Evolutionary conservation across 2,888 invertebrate genomes (phyloP).

Genomic region (Exephanes ischioxanthus): DNA sequence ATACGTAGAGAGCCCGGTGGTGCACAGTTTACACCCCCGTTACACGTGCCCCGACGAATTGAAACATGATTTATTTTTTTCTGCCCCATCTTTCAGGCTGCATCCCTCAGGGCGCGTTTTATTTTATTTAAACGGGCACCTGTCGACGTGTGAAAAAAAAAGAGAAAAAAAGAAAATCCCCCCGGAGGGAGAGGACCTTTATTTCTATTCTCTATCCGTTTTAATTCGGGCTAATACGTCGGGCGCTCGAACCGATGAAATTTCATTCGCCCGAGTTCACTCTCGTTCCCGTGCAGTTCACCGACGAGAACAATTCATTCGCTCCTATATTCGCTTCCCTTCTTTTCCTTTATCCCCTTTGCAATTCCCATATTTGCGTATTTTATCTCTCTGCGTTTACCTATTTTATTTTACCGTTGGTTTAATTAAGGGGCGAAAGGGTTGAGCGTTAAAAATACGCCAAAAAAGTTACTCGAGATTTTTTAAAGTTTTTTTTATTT

Average conservation of each 20-base stretch:
- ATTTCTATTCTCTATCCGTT: constrained; percentile 37
- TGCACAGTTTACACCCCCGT: constrained; percentile 56
- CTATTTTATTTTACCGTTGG: neutral
- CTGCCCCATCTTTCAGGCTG: constrained; percentile 21
- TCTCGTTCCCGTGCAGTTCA: constrained; percentile 14
- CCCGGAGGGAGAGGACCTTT: constrained; percentile 42
- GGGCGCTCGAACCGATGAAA: constrained; percentile 38
- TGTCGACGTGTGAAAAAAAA: constrained; percentile 35
- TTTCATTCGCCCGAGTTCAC: constrained; percentile 43
- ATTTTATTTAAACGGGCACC: constrained; percentile 43
- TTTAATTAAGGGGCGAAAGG: neutral
- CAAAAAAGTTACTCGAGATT: neutral
- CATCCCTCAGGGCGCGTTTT: constrained; percentile 43
- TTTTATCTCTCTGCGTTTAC: neutral
- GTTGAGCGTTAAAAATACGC: neutral
- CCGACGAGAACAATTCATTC: constrained; percentile 49
- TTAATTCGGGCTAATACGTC: constrained; percentile 56
- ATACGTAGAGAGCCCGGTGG: constrained; percentile 23
- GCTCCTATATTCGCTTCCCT: constrained; percentile 1
- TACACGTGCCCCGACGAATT: constrained; percentile 75
- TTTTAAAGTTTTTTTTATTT: too few relatives aligned
- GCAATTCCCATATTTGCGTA: constrained; percentile 8
- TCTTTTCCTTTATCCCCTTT: neutral
- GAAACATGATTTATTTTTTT: constrained; percentile 78
- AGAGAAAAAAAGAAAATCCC: constrained; percentile 4